Evolutionary conservation across 1,140 invertebrate species (phyloP).

Genomic region (Drosophila guanche): DNA sequence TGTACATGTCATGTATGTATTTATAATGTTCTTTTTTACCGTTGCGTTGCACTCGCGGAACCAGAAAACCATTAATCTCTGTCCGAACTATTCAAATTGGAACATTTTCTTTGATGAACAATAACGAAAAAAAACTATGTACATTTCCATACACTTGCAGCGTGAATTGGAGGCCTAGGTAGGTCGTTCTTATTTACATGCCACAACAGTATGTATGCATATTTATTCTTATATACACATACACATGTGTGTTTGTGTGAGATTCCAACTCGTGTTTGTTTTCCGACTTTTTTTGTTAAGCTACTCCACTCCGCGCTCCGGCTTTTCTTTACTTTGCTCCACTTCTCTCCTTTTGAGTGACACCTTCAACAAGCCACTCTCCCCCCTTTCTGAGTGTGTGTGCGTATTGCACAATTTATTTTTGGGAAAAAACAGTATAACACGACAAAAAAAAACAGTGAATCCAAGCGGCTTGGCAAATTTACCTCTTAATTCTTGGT

Average conservation of each 20-base stretch:
- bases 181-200: conserved; percentile 14
- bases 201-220: conserved; percentile 48
- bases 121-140: too few relatives aligned
- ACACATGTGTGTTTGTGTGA: conserved; percentile 40
- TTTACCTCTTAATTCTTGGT: too few relatives aligned
- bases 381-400: conserved; percentile 44
- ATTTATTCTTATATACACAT: conserved; percentile 36
- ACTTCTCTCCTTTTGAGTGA: conserved; percentile 15
- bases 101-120: too few relatives aligned
- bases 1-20: conserved; percentile 51
- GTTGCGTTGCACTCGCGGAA: neutral
- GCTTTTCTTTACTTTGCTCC: conserved; percentile 17
- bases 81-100: too few relatives aligned
- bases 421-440: conserved; percentile 22
- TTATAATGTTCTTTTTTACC: conserved; percentile 31
- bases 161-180: conserved; percentile 1
- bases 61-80: conserved; percentile 8
- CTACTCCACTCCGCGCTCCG: conserved; percentile 54
- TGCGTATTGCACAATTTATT: conserved; percentile 57
- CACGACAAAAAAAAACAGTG: conserved; percentile 33
- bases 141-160: too few relatives aligned
- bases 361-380: conserved; percentile 24
- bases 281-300: conserved; percentile 61
- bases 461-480: too few relatives aligned
- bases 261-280: conserved; percentile 51